These are phyloP conservation scores for Gibbula magus DNA, from an alignment of 2,888 invertebrate genomes.

Conservation along the genomic window DNA sequence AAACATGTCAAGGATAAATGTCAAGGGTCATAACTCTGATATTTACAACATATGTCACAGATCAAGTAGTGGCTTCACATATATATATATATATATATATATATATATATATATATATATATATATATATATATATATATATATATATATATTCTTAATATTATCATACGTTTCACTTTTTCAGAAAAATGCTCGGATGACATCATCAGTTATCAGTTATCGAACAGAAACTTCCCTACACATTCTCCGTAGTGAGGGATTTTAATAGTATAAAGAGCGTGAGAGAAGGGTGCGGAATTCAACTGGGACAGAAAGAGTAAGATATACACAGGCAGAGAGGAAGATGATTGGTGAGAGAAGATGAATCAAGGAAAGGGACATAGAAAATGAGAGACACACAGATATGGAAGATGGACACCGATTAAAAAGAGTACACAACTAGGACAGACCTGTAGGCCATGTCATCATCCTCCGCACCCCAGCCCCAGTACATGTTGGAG, in stretches of 20 bases:
- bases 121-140: too few relatives aligned
- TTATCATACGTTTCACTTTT: too few relatives aligned
- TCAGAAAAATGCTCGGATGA: too few relatives aligned
- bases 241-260: not conserved
- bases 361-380: not conserved
- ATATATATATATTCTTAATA: too few relatives aligned
- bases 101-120: too few relatives aligned
- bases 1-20: not conserved
- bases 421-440: too few relatives aligned
- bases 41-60: not conserved
- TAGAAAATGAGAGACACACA: too few relatives aligned
- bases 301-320: not conserved
- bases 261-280: not conserved
- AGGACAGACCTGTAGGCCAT: constrained; percentile 65
- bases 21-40: not conserved
- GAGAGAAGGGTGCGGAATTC: not conserved
- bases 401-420: too few relatives aligned
- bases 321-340: not conserved
- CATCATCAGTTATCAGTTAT: too few relatives aligned
- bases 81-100: too few relatives aligned
- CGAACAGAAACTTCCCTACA: too few relatives aligned
- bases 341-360: not conserved
- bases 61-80: not conserved
- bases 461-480: constrained; percentile 74
- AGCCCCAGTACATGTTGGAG: constrained; percentile 76